phyloP scores from a whole-genome alignment of 2,888 invertebrate species.

The Drosophila colorata region DNA sequence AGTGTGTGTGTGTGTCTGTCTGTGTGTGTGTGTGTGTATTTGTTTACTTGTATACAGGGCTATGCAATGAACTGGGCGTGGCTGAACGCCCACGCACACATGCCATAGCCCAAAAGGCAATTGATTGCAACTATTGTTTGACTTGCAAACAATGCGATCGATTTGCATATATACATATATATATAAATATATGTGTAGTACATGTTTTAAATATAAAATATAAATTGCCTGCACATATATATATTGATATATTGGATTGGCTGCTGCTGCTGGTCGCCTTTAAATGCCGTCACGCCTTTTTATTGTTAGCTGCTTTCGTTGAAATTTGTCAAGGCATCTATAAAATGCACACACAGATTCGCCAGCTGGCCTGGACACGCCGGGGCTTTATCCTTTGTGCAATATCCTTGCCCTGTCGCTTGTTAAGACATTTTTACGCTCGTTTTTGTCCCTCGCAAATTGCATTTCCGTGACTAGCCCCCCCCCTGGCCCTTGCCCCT shows the following conservation, averaged over 20 bases:
- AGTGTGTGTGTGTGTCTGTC: constrained; percentile 9
- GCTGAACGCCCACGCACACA: constrained; percentile 16
- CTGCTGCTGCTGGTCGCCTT: constrained; percentile 9
- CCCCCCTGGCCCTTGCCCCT: not conserved
- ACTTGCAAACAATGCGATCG: constrained; percentile 15
- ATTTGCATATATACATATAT: constrained; percentile 3
- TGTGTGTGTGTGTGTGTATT: not conserved
- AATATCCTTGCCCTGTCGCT: constrained; percentile 47
- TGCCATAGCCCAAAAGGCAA: constrained; percentile 11
- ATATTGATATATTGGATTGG: constrained; percentile 21
- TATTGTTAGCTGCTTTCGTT: constrained; percentile 54
- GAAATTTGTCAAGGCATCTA: constrained; percentile 70
- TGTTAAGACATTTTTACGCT: constrained; percentile 77
- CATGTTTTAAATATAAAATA: no score
- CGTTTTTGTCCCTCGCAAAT: constrained; percentile 70
- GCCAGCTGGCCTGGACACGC: not conserved
- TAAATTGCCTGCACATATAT: not conserved
- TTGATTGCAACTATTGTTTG: constrained; percentile 60
- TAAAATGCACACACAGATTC: constrained; percentile 51
- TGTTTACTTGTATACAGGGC: constrained; percentile 1
- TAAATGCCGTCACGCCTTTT: constrained; percentile 67
- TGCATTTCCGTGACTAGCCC: constrained; percentile 76
- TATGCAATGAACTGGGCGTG: constrained; percentile 43
- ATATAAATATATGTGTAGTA: not conserved
- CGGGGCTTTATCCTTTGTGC: constrained; percentile 34